Conservation (phyloP, 2,888 invertebrate genomes). For the Tethea ocularis region DNA sequence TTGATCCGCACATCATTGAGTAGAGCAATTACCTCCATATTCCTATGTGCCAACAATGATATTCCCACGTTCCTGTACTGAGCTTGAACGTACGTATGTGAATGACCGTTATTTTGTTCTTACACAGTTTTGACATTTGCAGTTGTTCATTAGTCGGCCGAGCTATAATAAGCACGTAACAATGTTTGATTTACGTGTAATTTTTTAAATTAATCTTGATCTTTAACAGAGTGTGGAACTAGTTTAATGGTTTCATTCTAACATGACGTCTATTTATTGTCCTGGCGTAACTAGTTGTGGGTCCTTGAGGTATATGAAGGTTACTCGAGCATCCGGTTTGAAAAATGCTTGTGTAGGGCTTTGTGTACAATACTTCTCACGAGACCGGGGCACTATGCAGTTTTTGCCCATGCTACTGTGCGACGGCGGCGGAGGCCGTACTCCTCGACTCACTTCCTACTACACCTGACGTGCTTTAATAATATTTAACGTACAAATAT, state of each 20-base stretch:
- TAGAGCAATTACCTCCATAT: not conserved
- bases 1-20: not conserved
- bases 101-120: not conserved
- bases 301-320: constrained; percentile 54
- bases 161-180: too few relatives aligned
- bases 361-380: constrained; percentile 43
- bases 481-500: not conserved
- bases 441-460: constrained; percentile 51
- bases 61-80: constrained; percentile 4
- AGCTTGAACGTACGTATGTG: not conserved
- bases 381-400: constrained; percentile 38
- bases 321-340: constrained; percentile 55
- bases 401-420: constrained; percentile 49
- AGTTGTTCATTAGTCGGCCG: too few relatives aligned
- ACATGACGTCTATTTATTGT: constrained; percentile 45
- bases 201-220: constrained; percentile 4
- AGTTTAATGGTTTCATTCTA: constrained; percentile 35
- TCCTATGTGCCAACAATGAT: not conserved
- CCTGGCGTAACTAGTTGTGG: constrained; percentile 50
- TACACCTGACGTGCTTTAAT: constrained; percentile 23
- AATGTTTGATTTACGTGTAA: not conserved
- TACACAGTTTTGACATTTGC: not conserved
- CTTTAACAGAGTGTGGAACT: constrained; percentile 29
- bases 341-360: constrained; percentile 18
- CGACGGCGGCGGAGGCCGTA: constrained; percentile 40